Evolutionary conservation across 2,888 invertebrate species (phyloP), one percentile per base, ranked within the genome.

Genomic region (Tenthredo amoena): DNA sequence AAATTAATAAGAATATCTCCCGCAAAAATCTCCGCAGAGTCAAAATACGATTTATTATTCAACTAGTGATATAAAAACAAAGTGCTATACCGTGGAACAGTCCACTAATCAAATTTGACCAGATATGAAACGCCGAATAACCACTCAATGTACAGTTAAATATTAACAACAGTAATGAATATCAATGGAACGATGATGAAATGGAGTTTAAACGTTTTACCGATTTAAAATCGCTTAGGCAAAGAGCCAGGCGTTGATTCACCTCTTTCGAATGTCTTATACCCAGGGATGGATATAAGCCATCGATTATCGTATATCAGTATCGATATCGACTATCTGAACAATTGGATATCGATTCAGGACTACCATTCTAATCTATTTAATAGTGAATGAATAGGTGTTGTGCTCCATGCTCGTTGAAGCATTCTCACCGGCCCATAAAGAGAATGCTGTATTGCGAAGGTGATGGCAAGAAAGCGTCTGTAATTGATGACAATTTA

Each of bases 271-370:
- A 50, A 77, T 77, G 31, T 77, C 18, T 72, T 21, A 21, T 37
- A 7, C 18, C 21, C 6, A 9, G 55, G 47, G 34, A 15, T 50
- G 34, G 55, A 77, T 77, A 50, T 26, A 15, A 31, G 31, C 50
- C 55, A 34, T 50, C 6, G 18, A 77, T 77, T 50, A 55, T 50
- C 18, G 50, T 50, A 34, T n/a, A 50, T 77, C 77, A 31, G 34
- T 77, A 50, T 55, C 77, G 31, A 47, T 77, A 77, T 77, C 77
- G 77, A 18, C n/a, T 31, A 55, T 77, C 50, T 34, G 34, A 77
- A 77, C 55, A 77, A 77, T 77, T 77, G 77, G 77, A 31, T 62
- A 81, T 65, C 81, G 37, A 65, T 81, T 62, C 26, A 40, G 62
- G 62, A 65, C 62, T 50, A 62, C 81, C 58, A 62, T 55, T 50